Conservation (phyloP, 2,888 invertebrate species). For the Fabriciana adippe region DNA sequence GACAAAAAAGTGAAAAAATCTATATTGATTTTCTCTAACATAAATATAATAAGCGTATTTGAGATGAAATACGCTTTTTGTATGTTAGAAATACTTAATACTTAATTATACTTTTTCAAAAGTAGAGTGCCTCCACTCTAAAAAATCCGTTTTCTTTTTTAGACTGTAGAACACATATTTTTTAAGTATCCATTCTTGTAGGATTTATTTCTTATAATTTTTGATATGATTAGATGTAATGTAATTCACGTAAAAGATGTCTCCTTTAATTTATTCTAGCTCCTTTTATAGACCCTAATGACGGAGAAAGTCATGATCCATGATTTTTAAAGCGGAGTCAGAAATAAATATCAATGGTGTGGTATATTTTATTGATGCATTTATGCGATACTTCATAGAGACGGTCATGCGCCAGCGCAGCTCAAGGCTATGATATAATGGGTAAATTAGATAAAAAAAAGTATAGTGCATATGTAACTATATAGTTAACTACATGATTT, state of each 20-base stretch:
- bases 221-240: no score
- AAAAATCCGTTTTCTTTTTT: no score
- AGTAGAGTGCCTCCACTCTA: no score
- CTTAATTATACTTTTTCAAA: no score
- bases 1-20: no score
- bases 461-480: background rate
- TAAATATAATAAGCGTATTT: no score
- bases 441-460: conserved; percentile 36
- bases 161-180: no score
- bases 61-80: no score
- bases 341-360: conserved; percentile 45
- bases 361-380: conserved; percentile 50
- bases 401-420: conserved; percentile 46
- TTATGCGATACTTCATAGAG: conserved; percentile 45
- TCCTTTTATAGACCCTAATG: conserved; percentile 9
- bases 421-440: conserved; percentile 43
- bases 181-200: no score
- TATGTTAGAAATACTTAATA: no score
- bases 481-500: background rate
- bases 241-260: background rate
- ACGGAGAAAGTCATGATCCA: conserved; percentile 29
- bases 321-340: conserved; percentile 45
- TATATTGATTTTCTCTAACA: no score
- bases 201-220: no score
- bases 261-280: background rate